Conservation (phyloP, 2,113 vertebrate genomes). For the Saimiri boliviensis region DNA sequence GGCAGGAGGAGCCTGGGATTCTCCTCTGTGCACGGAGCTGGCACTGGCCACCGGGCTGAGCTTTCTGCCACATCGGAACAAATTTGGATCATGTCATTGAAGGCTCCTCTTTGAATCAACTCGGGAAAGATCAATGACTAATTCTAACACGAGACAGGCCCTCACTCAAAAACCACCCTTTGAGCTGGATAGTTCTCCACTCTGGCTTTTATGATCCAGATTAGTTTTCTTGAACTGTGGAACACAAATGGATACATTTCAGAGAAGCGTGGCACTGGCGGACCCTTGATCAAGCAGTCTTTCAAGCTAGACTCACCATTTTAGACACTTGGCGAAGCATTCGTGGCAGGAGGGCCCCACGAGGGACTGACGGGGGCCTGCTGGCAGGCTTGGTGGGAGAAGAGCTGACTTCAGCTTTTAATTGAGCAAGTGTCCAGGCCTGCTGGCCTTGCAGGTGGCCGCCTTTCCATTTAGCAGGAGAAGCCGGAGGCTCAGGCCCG, state of each 20-base stretch:
- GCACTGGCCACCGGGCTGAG: rapidly evolving
- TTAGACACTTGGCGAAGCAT: not conserved
- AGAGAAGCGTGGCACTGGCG: not conserved
- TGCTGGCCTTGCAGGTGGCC: rapidly evolving
- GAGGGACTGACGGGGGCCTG: rapidly evolving
- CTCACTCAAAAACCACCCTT: not conserved
- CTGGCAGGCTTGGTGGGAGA: rapidly evolving
- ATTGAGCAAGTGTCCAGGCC: not conserved
- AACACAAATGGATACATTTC: constrained; percentile 8
- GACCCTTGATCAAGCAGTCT: not conserved
- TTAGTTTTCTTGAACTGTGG: not conserved
- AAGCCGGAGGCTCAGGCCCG: rapidly evolving
- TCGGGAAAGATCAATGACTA: not conserved
- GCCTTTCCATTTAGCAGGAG: rapidly evolving
- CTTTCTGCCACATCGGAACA: rapidly evolving
- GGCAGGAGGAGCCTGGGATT: rapidly evolving
- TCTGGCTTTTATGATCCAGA: not conserved
- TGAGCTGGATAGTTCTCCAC: not conserved
- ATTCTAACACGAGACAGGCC: not conserved
- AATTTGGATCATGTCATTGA: not conserved
- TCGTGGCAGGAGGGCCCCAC: not conserved
- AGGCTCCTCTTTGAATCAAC: not conserved
- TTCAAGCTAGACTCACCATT: not conserved
- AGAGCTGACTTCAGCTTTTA: not conserved
- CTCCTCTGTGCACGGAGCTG: rapidly evolving